Conservation (phyloP, 2,113 vertebrate species). For the Eidolon helvum region DNA sequence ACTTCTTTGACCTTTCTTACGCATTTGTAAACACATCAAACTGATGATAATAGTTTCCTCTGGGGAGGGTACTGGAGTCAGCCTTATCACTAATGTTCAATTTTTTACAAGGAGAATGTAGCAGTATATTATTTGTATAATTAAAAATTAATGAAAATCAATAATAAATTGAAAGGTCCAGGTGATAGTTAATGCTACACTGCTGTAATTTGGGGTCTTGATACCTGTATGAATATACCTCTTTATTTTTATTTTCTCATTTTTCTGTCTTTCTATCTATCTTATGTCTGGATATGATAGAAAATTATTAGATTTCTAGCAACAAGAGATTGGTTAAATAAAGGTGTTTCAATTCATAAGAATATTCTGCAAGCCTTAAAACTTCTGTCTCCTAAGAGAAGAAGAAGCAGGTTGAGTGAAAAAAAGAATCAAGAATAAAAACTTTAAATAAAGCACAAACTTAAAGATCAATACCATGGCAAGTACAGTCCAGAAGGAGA, state of each 20-base stretch:
- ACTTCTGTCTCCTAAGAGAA: background rate
- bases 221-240: background rate
- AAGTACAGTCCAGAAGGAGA: background rate
- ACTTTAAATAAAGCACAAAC: background rate
- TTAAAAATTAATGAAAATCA: conserved; percentile 26
- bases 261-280: background rate
- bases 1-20: too few species aligned
- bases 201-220: background rate
- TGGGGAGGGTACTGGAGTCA: background rate
- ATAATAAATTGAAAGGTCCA: background rate
- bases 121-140: background rate
- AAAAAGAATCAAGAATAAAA: background rate
- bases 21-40: background rate
- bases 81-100: background rate
- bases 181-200: background rate
- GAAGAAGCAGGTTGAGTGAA: background rate
- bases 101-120: background rate
- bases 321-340: background rate
- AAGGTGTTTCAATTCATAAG: background rate
- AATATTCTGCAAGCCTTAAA: background rate
- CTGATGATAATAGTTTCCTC: background rate
- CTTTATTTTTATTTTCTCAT: background rate
- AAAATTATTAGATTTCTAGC: background rate
- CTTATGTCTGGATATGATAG: background rate
- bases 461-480: background rate